Percentiles rank a stretch among this genome's conserved stretches.
phyloP scores from a whole-genome alignment of 2,888 invertebrate species.

The Lochmaea crataegi region DNA sequence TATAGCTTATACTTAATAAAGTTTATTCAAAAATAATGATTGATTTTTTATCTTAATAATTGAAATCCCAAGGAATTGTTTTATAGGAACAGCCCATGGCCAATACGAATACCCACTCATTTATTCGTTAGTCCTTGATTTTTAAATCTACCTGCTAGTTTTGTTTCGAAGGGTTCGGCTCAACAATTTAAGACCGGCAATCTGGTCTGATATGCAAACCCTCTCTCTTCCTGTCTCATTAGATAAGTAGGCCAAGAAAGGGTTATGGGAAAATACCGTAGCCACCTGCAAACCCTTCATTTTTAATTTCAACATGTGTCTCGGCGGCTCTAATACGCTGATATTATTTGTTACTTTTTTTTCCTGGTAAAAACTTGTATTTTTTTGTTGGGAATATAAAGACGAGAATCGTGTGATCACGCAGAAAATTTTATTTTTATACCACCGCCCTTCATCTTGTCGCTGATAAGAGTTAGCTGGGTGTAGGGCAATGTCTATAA shows the following conservation, averaged over 20 bases:
- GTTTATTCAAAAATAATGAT: not conserved
- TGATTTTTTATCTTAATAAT: not conserved
- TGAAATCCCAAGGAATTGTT: not conserved
- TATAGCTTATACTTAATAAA: not conserved
- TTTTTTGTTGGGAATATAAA: not conserved
- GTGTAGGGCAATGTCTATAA: too few relatives aligned
- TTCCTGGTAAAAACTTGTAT: conserved; percentile 5
- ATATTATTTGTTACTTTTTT: conserved; percentile 46
- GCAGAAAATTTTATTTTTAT: conserved; percentile 2
- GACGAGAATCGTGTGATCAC: not conserved
- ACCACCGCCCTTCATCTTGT: not conserved
- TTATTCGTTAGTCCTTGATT: not conserved
- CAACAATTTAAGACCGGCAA: conserved; percentile 50
- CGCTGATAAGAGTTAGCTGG: not conserved
- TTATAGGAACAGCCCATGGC: not conserved
- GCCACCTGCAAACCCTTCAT: conserved; percentile 58
- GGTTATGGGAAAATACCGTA: conserved; percentile 58
- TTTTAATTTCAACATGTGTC: conserved; percentile 55
- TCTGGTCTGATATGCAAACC: conserved; percentile 53
- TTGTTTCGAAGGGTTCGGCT: conserved; percentile 33
- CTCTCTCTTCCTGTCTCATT: conserved; percentile 57
- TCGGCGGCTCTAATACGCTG: conserved; percentile 27
- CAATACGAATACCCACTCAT: conserved; percentile 1
- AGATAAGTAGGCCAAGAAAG: conserved; percentile 60
- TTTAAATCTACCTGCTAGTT: conserved; percentile 20